Evolutionary conservation across 2,888 invertebrate genomes (phyloP), one percentile per base, ranked within the genome.

Genomic region (Cephus runcator): DNA sequence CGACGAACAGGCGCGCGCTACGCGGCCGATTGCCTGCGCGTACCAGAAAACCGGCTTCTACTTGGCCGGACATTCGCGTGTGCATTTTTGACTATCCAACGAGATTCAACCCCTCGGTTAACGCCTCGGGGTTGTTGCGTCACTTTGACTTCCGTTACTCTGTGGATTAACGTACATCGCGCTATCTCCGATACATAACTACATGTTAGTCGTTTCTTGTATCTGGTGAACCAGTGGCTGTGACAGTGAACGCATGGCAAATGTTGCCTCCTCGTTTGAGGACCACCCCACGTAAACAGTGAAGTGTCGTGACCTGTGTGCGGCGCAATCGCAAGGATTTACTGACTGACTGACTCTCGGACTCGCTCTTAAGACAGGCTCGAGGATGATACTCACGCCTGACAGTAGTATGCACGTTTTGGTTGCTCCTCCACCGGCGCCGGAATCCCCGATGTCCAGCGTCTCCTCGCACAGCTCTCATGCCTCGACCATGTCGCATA

Each of bases 381-480:
- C 79, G 83, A 90, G 86, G 77, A 95, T 95, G 95, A 93, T 93
- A 87, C 93, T 95, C 90, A 93, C 94, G 88, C 94, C 95, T 90
- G 95, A 95, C 91, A 95, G 95, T 91, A 94, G 93, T 87, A 93
- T 93, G 88, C 93, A 92, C 86, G 88, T 93, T 90, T 78, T 81
- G 69, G 73, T 92, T 93, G 85, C 90, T 79, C 87, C 87, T 56
- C 84, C 91, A 12, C 93, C 94, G 85, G 90, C 93, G 85, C 93
- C 93, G 4, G 92, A 92, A 83, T 92, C 94, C 79, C 92, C 93
- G 81, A 91, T 90, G 76, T 92, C 91, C 84, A 91, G 86, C 84
- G 88, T 92, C 85, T 92, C 93, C 88, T 85, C 87, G 75, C 87
- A 86, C 77, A 85, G 87, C 33, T 86, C 84, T 74, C 83, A 84